Evolutionary conservation across 2,797 vertebrate genomes (phyloP).

Genomic region (Kryptopterus vitreolus): DNA sequence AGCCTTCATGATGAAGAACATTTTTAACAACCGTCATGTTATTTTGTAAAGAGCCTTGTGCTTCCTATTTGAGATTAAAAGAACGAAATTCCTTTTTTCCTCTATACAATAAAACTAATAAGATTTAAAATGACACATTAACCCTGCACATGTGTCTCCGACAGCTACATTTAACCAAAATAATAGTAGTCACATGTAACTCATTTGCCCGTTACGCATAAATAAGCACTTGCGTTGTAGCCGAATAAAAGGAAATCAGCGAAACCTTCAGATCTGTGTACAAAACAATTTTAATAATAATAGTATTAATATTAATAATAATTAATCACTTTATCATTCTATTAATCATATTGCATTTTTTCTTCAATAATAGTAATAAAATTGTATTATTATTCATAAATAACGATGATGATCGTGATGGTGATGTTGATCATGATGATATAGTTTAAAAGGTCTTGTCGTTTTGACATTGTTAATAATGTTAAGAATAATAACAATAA

Average conservation of each 20-base stretch:
- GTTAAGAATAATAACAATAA: no score
- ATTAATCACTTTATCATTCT: background rate
- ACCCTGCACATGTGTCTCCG: background rate
- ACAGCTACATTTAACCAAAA: background rate
- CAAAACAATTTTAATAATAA: background rate
- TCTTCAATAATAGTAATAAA: background rate
- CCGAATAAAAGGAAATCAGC: background rate
- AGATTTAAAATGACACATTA: background rate
- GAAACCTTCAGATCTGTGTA: background rate
- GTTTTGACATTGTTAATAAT: background rate
- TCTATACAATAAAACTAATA: background rate
- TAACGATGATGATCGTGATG: background rate
- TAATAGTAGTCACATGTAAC: slow-evolving; percentile 10
- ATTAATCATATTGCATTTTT: background rate
- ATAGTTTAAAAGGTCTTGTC: background rate
- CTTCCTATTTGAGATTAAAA: background rate
- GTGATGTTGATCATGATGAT: background rate
- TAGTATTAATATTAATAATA: background rate
- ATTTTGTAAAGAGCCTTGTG: background rate
- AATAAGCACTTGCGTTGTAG: background rate
- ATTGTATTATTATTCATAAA: background rate
- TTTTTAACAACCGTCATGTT: background rate
- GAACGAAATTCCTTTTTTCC: background rate
- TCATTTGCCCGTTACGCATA: background rate
- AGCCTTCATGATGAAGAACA: background rate